Evolutionary conservation across 2,113 vertebrate genomes (phyloP), one percentile per base, ranked within the genome.

Genomic region (Sinocyclocheilus grahami): DNA sequence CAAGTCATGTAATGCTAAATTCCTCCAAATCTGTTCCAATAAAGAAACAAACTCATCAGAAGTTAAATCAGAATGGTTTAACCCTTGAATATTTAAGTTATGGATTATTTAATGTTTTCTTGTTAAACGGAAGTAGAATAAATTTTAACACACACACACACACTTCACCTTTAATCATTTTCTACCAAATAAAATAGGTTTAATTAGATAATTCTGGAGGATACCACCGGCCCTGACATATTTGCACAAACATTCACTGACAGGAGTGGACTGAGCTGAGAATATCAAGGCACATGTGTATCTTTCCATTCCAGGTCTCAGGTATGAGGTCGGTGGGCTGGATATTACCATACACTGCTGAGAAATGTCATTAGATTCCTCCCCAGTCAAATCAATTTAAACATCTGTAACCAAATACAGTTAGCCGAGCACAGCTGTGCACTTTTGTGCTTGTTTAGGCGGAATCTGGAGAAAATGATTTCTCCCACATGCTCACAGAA

Each of bases 381-480:
- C 78, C 78, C 37, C 33, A 65, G 58, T 63, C 78, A 62, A 81
- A 63, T 81, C 27, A 46, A 81, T 65, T 42, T 46, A 46, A 81
- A 63, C 58, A 63, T 81, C 13, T 63, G 78, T 81, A 81, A 63
- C 78, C 78, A 63, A 81, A 81, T 46, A 81, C 12, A 24, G 78
- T 65, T 42, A 65, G 78, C 58, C 8, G 37, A 65, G 78, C 58
- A 39, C 78, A 27, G 78, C 58, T 81, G 78, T 63, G 58, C 37
- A 42, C 78, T 63, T 81, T 37, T 63, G 55, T 63, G 78, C 55
- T 5, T 37, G 53, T 63, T 81, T 81, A 7, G 22, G 78, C 11
- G 7, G 58, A 81, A 81, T 65, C 55, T 46, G 37, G 58, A 63
- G 78, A 81, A 78, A 81, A 81, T 65, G 22, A 81, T 81, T 81